Conservation (phyloP, 1,140 invertebrate species). For the Caerostris darwini region DNA sequence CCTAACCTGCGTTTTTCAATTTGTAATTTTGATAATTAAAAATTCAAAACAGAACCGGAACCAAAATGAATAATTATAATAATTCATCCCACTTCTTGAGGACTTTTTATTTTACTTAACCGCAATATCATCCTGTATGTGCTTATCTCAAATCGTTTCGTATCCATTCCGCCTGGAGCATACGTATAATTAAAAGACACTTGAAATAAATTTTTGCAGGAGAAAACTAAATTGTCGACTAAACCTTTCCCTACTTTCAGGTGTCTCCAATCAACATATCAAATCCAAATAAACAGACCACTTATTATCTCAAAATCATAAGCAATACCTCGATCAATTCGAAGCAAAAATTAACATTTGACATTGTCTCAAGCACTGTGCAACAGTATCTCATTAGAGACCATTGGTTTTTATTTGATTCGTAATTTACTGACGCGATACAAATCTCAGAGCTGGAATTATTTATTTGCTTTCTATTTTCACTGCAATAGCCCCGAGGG, state of each 20-base stretch:
- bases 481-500: conserved; percentile 2
- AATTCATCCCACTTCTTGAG: too few species aligned
- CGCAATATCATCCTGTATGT: neutral
- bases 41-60: too few species aligned
- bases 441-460: conserved; percentile 34
- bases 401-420: conserved; percentile 44
- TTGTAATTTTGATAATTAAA: too few species aligned
- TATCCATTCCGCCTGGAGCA: neutral
- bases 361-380: conserved; percentile 1
- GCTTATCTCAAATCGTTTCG: neutral
- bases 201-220: neutral
- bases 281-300: neutral
- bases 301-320: neutral
- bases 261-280: neutral
- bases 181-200: neutral
- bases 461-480: conserved; percentile 53
- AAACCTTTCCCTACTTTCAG: neutral
- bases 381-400: conserved; percentile 27
- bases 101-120: neutral
- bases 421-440: conserved; percentile 36
- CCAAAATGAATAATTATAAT: too few species aligned
- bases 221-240: neutral
- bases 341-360: neutral
- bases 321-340: neutral
- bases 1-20: too few species aligned